Evolutionary conservation across 2,888 invertebrate species (phyloP), one percentile per base, ranked within the genome.

Genomic region (Bursaphelenchus okinawaensis): DNA sequence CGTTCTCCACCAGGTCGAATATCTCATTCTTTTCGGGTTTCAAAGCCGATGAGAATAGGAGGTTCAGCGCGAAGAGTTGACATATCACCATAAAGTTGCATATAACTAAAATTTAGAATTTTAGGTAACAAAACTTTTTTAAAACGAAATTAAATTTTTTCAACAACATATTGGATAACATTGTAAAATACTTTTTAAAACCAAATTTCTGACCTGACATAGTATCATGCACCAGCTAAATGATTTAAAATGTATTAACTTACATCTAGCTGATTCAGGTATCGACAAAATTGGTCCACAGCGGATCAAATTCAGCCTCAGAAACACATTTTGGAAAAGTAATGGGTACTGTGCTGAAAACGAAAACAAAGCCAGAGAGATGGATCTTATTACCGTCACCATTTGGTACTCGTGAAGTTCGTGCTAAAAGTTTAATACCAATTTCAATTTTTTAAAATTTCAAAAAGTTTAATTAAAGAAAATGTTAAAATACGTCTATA

Each of bases 221-320:
- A n/a, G n/a, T n/a, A n/a, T n/a, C n/a, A n/a, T n/a, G n/a, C n/a
- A n/a, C n/a, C n/a, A n/a, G n/a, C n/a, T n/a, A n/a, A n/a, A n/a
- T n/a, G n/a, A n/a, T n/a, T n/a, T 1, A 40, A 6, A 4, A 40
- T 16, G n/a, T 4, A 16, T 4, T 1, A 40, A 56, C 56, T 56
- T 19, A 24, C 56, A 56, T 56, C 56, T 19, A 1, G 56, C 56
- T 23, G 23, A 27, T 24, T 56, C 56, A 9, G 56, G 56, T 16
- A 40, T 40, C 2, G 40, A 40, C 40, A 40, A 40, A 12, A 40
- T n/a, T 40, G 40, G 40, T 16, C 40, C 40, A 40, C 40, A 40
- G 12, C 40, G 40, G n/a, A 40, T 40, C 40, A 40, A 40, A 40
- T 40, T 40, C 40, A 40, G 40, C 6, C 40, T 1, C 40, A 40